These are phyloP conservation scores for Aldabrachelys gigantea DNA, from an alignment of 2,113 vertebrate genomes.

Conservation along the genomic window DNA sequence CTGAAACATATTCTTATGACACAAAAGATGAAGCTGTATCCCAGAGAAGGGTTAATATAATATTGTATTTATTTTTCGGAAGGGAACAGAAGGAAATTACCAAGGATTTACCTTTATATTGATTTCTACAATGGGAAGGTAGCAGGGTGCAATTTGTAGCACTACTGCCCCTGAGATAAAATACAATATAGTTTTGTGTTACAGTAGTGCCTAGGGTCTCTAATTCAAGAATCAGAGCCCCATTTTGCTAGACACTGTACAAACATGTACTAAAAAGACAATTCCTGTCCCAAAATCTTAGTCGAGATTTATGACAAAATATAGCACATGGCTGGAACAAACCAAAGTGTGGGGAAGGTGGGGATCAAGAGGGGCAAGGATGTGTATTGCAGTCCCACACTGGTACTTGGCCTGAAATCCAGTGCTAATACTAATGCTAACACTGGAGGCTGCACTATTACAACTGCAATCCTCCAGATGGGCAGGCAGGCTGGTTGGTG, in stretches of 20 bases:
- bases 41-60: neutral
- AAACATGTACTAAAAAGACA: neutral
- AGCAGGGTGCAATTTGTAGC: neutral
- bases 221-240: neutral
- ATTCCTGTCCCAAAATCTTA: neutral
- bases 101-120: constrained; percentile 27
- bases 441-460: neutral
- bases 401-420: neutral
- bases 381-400: neutral
- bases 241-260: constrained; percentile 14
- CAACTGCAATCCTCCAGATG: neutral
- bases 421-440: neutral
- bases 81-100: neutral
- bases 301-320: neutral
- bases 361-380: neutral
- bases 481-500: neutral
- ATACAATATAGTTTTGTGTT: constrained; percentile 16
- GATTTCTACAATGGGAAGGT: constrained; percentile 12
- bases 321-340: neutral
- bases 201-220: neutral
- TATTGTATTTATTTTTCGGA: neutral
- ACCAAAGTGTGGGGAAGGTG: neutral
- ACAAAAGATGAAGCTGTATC: neutral
- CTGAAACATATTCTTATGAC: neutral
- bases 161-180: constrained; percentile 43